Base-by-base conservation (phyloP, 2,888 invertebrate species). In the Gordius sp. region DNA sequence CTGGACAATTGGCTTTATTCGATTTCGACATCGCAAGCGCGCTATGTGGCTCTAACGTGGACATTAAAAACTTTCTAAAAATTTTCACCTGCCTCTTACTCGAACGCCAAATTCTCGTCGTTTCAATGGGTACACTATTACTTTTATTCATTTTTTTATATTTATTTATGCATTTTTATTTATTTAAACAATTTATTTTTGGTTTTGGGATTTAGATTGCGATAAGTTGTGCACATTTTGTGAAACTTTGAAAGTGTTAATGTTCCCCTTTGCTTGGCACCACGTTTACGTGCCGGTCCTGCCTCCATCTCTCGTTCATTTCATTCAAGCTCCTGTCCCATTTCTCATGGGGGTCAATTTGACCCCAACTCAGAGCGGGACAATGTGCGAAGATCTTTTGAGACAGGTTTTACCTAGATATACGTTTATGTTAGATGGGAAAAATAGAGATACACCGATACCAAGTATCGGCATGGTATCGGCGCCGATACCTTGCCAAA, bases 211-310 rank as follows among this genome's bases (percentile, higher is more conserved):
- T n/a, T 33, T n/a, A 33, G 39, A n/a, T 33, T n/a, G 8, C 8
- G 39, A 33, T 8, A n/a, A 33, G n/a, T 33, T 33, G n/a, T 8
- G 16, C 47, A 47, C 8, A 18, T 47, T 97, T 18, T 83, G 91
- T 2, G 97, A 97, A 71, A 81, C 86, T 64, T 77, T 91, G 63
- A 81, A 81, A 1, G 76, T 82, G 0, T 73, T 97, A 25, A 72
- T 91, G 41, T 81, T 91, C 65, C 97, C 97, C 1, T 97, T 93
- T 68, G 75, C 79, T 26, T 97, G 97, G 97, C 87, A 89, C 57
- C 91, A 97, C 69, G 91, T 97, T 1, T 97, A 97, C 71, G 97
- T 93, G 60, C 97, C 97, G 27, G 89, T 97, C 66, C 73, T 97
- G 64, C 97, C 97, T 1, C 82, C 87, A 56, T 68, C 72, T 2